Evolutionary conservation across 1,140 invertebrate species (phyloP).

Genomic region (Bradysia coprophila): DNA sequence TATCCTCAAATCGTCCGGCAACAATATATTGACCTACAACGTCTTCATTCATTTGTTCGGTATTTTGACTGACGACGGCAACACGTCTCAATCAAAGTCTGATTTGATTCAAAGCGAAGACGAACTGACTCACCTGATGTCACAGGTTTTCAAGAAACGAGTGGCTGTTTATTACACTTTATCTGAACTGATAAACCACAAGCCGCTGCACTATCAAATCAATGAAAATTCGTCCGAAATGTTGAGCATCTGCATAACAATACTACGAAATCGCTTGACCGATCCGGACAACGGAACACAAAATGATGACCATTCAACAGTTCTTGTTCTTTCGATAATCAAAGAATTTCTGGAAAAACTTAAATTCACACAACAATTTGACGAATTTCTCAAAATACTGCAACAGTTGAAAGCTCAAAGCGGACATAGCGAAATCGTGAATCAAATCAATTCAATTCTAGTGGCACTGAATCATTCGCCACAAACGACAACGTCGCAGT

Average conservation of each 20-base stretch:
- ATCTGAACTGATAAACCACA: conserved; percentile 12
- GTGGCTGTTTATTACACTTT: conserved; percentile 14
- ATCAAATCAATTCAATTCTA: conserved; percentile 7
- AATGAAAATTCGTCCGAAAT: conserved; percentile 11
- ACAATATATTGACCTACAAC: conserved; percentile 13
- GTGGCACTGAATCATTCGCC: conserved; percentile 3
- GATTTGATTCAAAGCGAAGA: conserved; percentile 12
- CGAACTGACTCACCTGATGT: conserved; percentile 12
- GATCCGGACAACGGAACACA: conserved; percentile 2
- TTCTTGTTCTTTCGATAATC: conserved; percentile 13
- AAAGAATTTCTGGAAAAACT: conserved; percentile 13
- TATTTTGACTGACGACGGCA: conserved; percentile 7
- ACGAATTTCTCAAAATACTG: conserved; percentile 4
- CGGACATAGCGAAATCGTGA: conserved; percentile 6
- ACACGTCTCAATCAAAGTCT: background rate
- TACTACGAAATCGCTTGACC: conserved; percentile 4
- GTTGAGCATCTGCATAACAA: conserved; percentile 7
- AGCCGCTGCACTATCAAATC: conserved; percentile 13
- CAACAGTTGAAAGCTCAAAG: conserved; percentile 1
- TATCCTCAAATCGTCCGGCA: conserved; percentile 7
- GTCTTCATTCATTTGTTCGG: conserved; percentile 12
- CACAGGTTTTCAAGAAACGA: conserved; percentile 12
- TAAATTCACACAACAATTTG: conserved; percentile 3
- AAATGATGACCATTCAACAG: conserved; percentile 7
- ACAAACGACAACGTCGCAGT: background rate